Percentiles rank a stretch among this genome's conserved stretches.
phyloP scores from a whole-genome alignment of 2,113 vertebrate species.

The Grammomys dolichurus region DNA sequence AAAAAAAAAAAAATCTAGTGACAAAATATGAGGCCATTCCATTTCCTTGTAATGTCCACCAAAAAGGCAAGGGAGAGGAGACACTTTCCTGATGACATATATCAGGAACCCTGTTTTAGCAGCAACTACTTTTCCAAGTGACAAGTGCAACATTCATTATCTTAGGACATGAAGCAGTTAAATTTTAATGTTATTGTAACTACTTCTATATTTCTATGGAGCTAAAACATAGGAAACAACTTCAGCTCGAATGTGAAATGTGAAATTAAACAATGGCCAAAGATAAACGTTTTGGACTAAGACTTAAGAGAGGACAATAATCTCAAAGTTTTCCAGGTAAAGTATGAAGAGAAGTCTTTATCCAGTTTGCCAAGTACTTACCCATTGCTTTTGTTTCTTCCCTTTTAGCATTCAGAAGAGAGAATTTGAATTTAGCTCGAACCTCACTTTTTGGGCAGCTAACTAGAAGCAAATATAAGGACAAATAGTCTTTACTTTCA shows the following conservation, averaged over 20 bases:
- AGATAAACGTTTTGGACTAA: conserved; percentile 8
- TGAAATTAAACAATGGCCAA: conserved; percentile 56
- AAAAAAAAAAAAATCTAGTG: neutral
- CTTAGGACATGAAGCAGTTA: conserved; percentile 30
- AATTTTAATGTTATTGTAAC: conserved; percentile 48
- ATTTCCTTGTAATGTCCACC: conserved; percentile 36
- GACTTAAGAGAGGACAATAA: neutral
- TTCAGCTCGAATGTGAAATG: neutral
- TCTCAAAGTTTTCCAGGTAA: conserved; percentile 8
- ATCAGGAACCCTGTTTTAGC: neutral
- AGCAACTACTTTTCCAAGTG: conserved; percentile 44
- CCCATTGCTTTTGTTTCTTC: conserved; percentile 99
- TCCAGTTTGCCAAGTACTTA: conserved; percentile 85
- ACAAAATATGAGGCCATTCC: conserved; percentile 32
- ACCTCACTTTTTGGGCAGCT: conserved; percentile 99
- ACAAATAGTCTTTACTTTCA: conserved; percentile 99
- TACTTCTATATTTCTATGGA: conserved; percentile 2
- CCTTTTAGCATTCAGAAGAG: conserved; percentile 97
- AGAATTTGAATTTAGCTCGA: conserved; percentile 99
- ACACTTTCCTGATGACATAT: conserved; percentile 30
- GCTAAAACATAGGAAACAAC: conserved; percentile 46
- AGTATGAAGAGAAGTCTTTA: conserved; percentile 46
- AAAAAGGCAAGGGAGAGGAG: conserved; percentile 8
- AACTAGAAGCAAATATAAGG: conserved; percentile 98
- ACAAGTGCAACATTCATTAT: conserved; percentile 14